Evolutionary conservation across 2,888 invertebrate species (phyloP), one percentile per base, ranked within the genome.

Genomic region (Omphaloscelis lunosa): DNA sequence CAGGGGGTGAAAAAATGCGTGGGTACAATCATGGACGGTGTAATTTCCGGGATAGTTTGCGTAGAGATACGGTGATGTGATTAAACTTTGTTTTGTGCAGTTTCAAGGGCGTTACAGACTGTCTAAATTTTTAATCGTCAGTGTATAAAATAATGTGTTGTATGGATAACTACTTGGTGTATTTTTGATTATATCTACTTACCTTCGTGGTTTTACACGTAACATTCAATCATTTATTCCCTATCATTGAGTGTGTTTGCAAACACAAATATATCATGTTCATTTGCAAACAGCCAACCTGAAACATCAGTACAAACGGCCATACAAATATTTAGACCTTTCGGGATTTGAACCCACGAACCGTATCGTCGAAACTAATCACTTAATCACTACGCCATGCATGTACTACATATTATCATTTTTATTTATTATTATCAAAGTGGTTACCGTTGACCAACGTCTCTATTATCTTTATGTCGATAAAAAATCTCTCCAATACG

Each of bases 21-120:
- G 63, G 71, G 59, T 72, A 77, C 71, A 67, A 61, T 85, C 29
- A 68, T 45, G 58, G 68, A 53, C 61, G 67, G 39, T 67, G 81
- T 84, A 80, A 80, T 88, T 75, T 86, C 81, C 86, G 77, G 72
- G 20, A 56, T 74, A 74, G 79, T 79, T 72, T 41, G 61, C 59
- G 17, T 17, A 23, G 67, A 39, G 69, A 82, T 82, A 82, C 17
- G 53, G 29, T 51, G 68, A 61, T 58, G 66, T 70, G 48, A 78
- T 86, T 83, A 70, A 62, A 75, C 62, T 62, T 20, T 39, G 39
- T 15, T 58, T 77, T 66, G 58, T 53, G 62, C 12, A 9, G 4
- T 69, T 66, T 74, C 68, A 72, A 72, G 45, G 68, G 20, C n/a
- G 59, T 58, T 72, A 51, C 12, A 11, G 15, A 1, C 7, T 34